These are phyloP conservation scores for Drosophila neoperkinsi DNA, from an alignment of 2,888 invertebrate genomes.

Conservation along the genomic window DNA sequence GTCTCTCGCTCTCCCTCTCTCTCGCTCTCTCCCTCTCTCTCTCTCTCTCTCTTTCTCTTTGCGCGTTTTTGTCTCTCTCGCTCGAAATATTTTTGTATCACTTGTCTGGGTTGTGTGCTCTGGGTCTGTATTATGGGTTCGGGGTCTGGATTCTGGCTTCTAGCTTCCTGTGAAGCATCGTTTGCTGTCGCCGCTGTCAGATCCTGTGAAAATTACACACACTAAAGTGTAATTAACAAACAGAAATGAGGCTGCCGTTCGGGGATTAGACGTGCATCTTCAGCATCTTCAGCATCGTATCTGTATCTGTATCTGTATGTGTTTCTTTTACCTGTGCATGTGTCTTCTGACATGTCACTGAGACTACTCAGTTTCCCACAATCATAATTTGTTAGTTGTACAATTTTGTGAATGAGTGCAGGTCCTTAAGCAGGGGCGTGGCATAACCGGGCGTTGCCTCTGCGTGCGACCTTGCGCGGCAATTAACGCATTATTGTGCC, in stretches of 20 bases:
- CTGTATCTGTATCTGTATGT: slow-evolving; percentile 22
- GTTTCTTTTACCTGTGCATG: neutral
- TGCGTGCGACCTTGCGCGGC: slow-evolving; percentile 58
- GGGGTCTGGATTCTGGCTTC: slow-evolving; percentile 9
- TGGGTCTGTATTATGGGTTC: neutral
- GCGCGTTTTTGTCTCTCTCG: slow-evolving; percentile 23
- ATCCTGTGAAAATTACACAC: slow-evolving; percentile 81
- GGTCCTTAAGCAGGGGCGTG: slow-evolving; percentile 24
- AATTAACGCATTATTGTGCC: slow-evolving; percentile 46
- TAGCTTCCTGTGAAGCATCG: slow-evolving; percentile 67
- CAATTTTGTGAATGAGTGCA: slow-evolving; percentile 48
- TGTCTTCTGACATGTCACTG: slow-evolving; percentile 45
- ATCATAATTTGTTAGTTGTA: slow-evolving; percentile 69
- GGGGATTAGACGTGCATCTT: slow-evolving; percentile 66
- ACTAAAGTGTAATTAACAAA: slow-evolving; percentile 80
- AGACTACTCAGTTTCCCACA: slow-evolving; percentile 39
- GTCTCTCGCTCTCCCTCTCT: neutral
- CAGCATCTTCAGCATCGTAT: slow-evolving; percentile 44
- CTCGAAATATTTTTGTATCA: slow-evolving; percentile 49
- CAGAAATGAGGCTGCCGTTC: slow-evolving; percentile 79
- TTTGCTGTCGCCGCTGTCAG: slow-evolving; percentile 47
- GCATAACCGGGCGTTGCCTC: slow-evolving; percentile 25
- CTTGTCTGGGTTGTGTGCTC: slow-evolving; percentile 25
- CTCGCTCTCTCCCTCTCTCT: neutral
- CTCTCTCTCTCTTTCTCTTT: slow-evolving; percentile 27